Evolutionary conservation across 2,113 vertebrate species (phyloP), one percentile per base, ranked within the genome.

Genomic region (Amphiprion ocellaris): DNA sequence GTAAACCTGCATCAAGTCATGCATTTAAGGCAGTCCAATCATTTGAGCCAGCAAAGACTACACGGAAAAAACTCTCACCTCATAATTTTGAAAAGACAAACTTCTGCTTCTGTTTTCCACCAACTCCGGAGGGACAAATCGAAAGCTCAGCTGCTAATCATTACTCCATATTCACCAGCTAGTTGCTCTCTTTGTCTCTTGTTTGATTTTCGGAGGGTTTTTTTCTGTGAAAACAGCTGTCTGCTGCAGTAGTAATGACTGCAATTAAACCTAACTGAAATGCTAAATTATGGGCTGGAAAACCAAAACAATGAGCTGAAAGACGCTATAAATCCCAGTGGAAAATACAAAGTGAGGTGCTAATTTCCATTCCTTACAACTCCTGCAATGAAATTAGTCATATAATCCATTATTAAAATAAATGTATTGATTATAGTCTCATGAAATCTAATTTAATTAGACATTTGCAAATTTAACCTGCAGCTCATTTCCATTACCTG

Each of bases 291-390:
- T 56, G 26, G 52, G 5, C 26, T 16, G 9, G n/a, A 39, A 47
- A 70, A 70, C 23, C 26, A 47, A 59, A 41, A 68, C 28, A 65
- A 49, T 6, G 8, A 37, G 44, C 24, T 60, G 55, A 21, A 69
- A 64, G 24, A 14, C 10, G 1, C 39, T 24, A 30, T 15, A 19
- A 52, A 24, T 5, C 41, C 11, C 2, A 49, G n/a, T 3, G 70
- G 9, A 52, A 52, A 10, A 52, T 4, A 49, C 33, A 37, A 37
- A 37, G 7, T 28, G 4, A 56, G 16, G 30, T n/a, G 28, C n/a
- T 28, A 9, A 47, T 65, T 74, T 56, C 49, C 37, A 4, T 37
- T 26, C 14, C 9, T 26, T 37, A 60, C n/a, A 26, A 19, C 58
- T 26, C 12, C 12, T 37, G 26, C 30, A 30, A 30, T 47, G 4